Evolutionary conservation across 2,113 vertebrate genomes (phyloP).

Genomic region (Pachypanchax playfairii): DNA sequence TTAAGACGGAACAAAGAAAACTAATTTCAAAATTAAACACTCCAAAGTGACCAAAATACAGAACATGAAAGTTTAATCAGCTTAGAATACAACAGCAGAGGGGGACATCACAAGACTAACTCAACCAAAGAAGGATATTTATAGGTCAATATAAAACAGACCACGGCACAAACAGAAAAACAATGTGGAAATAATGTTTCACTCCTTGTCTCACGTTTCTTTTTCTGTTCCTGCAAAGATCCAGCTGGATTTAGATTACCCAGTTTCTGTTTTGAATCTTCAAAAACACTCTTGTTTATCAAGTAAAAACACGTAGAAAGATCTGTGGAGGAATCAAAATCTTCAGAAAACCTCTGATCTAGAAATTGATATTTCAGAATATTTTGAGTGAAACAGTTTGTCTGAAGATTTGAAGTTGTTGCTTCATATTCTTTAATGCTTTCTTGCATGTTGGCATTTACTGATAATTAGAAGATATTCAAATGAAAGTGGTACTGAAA

Average conservation of each 20-base stretch:
- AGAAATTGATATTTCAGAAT: not conserved
- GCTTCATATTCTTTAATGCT: not conserved
- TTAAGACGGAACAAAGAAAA: not conserved
- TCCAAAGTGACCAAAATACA: not conserved
- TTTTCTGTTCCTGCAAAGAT: slow-evolving; percentile 36
- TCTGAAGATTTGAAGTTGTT: not conserved
- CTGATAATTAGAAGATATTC: not conserved
- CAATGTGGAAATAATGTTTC: slow-evolving; percentile 31
- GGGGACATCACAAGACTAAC: not conserved
- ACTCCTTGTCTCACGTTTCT: slow-evolving; percentile 5
- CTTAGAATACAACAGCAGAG: not conserved
- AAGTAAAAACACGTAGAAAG: too few species aligned
- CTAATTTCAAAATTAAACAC: not conserved
- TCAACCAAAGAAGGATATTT: not conserved
- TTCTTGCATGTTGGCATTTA: not conserved
- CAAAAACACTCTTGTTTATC: not conserved
- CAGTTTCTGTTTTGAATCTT: slow-evolving; percentile 38
- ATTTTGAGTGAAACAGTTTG: not conserved
- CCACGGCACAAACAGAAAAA: slow-evolving; percentile 30
- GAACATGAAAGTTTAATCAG: not conserved
- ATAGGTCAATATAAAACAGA: slow-evolving; percentile 3
- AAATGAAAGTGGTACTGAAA: not conserved
- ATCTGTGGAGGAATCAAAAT: too few species aligned
- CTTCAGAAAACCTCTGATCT: not conserved
- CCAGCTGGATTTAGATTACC: slow-evolving; percentile 47